These are phyloP conservation scores for Prunella himalayana DNA, from an alignment of 2,113 vertebrate genomes.

Conservation along the genomic window DNA sequence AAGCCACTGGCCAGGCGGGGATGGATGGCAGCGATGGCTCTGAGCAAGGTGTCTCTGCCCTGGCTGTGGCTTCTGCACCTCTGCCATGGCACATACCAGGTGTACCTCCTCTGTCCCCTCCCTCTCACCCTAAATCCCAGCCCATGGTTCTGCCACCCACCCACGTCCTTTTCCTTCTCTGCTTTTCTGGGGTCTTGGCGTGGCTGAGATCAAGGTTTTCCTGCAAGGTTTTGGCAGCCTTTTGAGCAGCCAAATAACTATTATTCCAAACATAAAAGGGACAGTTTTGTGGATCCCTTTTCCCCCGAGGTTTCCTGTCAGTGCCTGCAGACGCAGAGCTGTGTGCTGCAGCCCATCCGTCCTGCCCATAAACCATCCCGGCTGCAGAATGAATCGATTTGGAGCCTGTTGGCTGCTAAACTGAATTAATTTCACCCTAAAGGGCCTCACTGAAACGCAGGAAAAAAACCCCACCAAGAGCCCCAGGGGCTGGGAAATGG, in stretches of 20 bases:
- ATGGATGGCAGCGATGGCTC: rapidly evolving
- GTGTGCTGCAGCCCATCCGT: background rate
- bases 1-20: rapidly evolving
- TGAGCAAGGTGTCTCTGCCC: background rate
- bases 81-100: rapidly evolving
- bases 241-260: background rate
- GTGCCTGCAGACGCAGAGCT: background rate
- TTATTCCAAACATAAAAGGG: background rate
- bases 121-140: background rate
- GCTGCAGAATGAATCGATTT: conserved; percentile 24
- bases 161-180: rapidly evolving
- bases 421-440: conserved; percentile 29
- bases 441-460: background rate
- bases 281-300: background rate
- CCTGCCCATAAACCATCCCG: background rate
- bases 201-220: background rate
- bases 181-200: background rate
- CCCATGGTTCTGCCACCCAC: rapidly evolving
- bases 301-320: background rate
- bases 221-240: background rate
- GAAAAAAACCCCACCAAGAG: background rate
- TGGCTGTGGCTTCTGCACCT: background rate
- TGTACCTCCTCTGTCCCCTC: rapidly evolving
- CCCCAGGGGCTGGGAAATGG: background rate
- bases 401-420: conserved; percentile 38